Evolutionary conservation across 2,797 vertebrate species (phyloP).

Genomic region (Dicrostonyx torquatus): DNA sequence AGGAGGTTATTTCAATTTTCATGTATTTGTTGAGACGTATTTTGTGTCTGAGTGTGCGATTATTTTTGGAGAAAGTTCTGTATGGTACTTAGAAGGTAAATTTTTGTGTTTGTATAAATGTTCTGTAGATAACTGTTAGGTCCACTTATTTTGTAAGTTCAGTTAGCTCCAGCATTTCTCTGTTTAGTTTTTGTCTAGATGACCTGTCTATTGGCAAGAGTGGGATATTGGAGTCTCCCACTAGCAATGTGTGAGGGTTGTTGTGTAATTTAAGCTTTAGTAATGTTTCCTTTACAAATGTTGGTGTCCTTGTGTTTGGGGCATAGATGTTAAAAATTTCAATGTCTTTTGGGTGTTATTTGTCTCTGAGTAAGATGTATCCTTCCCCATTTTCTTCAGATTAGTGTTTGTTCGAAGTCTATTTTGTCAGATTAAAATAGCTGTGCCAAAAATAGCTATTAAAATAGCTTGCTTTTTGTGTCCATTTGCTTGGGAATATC

Average conservation of each 20-base stretch:
- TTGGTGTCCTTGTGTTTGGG: too few relatives aligned
- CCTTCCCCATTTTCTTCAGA: neutral
- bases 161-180: neutral
- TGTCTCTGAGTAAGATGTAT: neutral
- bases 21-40: neutral
- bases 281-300: neutral
- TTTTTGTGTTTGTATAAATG: neutral
- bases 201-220: neutral
- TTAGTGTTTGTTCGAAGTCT: neutral
- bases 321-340: neutral
- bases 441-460: too few relatives aligned
- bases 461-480: neutral
- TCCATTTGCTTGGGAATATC: neutral
- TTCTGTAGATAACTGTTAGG: neutral
- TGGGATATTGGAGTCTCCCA: too few relatives aligned
- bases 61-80: neutral
- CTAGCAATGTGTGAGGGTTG: neutral
- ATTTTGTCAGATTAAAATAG: neutral
- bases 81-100: neutral
- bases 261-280: neutral
- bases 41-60: neutral
- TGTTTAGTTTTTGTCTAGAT: neutral
- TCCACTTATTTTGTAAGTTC: neutral
- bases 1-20: neutral
- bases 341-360: neutral